Evolutionary conservation across 1,140 invertebrate species (phyloP).

Genomic region (Caerostris darwini): DNA sequence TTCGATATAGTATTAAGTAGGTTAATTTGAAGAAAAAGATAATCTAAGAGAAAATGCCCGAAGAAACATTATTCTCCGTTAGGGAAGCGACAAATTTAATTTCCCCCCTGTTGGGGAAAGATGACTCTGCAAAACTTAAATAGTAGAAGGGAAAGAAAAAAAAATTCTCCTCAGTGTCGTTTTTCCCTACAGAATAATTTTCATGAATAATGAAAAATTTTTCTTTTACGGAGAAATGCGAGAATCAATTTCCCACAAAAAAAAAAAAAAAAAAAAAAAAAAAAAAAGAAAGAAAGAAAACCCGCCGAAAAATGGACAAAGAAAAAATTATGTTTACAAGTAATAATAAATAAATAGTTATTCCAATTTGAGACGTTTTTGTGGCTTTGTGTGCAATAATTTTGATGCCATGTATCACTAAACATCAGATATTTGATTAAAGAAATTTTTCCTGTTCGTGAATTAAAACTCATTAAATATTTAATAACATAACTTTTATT

Average conservation of each 20-base stretch:
- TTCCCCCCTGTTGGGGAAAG: not conserved
- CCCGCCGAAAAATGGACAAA: not conserved
- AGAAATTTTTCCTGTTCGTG: not conserved
- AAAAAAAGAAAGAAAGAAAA: not conserved
- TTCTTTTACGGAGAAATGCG: constrained; percentile 30
- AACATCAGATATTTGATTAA: not conserved
- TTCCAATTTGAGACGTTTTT: not conserved
- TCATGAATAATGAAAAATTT: constrained; percentile 11
- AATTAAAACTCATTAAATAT: not conserved
- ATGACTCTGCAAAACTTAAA: not conserved
- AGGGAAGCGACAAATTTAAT: constrained; percentile 5
- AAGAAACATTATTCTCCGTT: constrained; percentile 10
- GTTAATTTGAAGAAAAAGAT: not conserved
- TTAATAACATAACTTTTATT: not conserved
- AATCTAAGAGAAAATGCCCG: not conserved
- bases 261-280: not conserved
- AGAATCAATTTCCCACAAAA: not conserved
- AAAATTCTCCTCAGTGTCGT: not conserved
- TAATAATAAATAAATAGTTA: not conserved
- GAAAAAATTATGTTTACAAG: not conserved
- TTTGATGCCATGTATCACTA: not conserved
- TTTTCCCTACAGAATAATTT: not conserved
- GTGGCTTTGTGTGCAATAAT: not conserved
- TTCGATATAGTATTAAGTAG: not conserved
- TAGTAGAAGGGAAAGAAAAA: not conserved